Percentiles rank a stretch among this genome's conserved stretches.
Conservation (phyloP, 2,888 invertebrate genomes). For the Nomada hirtipes region DNA sequence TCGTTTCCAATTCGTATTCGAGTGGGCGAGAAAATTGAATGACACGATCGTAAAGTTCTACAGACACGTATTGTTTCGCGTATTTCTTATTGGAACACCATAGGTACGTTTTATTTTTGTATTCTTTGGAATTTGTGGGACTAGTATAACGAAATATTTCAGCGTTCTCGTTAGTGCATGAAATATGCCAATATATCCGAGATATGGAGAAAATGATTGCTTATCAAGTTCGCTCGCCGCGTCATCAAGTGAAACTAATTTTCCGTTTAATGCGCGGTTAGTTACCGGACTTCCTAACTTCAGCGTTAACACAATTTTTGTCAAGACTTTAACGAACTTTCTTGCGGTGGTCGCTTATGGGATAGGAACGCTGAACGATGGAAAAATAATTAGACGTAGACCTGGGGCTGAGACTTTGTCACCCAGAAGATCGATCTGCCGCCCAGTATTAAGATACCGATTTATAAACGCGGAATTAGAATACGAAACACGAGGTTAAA, state of each 20-base stretch:
- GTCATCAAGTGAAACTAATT: constrained; percentile 24
- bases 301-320: constrained; percentile 31
- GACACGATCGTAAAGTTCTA: constrained; percentile 18
- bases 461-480: neutral
- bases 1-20: neutral
- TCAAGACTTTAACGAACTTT: constrained; percentile 36
- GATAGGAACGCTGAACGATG: constrained; percentile 19
- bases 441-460: neutral
- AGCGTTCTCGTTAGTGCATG: too few species aligned
- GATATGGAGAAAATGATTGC: neutral
- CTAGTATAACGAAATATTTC: too few species aligned
- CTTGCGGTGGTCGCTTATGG: neutral
- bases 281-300: constrained; percentile 13
- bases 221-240: neutral
- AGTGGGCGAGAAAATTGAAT: constrained; percentile 27
- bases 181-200: too few species aligned
- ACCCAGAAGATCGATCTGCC: constrained; percentile 3
- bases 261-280: constrained; percentile 3
- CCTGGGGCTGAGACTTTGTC: constrained; percentile 18
- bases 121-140: too few species aligned
- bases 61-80: neutral
- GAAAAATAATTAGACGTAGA: constrained; percentile 33
- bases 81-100: neutral
- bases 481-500: neutral
- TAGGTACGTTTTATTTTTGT: too few species aligned